These are phyloP conservation scores for Kryptolebias ocellatus DNA, from an alignment of 2,797 vertebrate species.

Conservation along the genomic window DNA sequence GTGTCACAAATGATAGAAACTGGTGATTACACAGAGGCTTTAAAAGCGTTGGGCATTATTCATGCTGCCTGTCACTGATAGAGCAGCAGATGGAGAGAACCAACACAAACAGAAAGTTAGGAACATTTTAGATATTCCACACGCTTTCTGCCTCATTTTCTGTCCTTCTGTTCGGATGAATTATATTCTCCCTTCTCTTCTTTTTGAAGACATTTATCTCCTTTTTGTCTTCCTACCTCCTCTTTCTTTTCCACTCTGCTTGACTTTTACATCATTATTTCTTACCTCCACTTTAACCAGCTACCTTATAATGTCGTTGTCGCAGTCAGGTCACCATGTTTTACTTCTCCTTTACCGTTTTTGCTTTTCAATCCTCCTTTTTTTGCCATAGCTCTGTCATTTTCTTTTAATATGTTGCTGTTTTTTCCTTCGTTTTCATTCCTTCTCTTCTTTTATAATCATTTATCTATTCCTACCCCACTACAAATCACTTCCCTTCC, in stretches of 20 bases:
- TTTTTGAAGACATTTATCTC: not conserved
- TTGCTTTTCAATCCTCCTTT: too few relatives aligned
- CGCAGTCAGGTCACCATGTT: not conserved
- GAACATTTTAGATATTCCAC: not conserved
- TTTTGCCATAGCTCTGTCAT: too few relatives aligned
- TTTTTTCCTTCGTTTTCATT: not conserved
- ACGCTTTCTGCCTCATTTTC: constrained; percentile 4
- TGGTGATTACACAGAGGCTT: constrained; percentile 41
- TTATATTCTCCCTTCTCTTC: not conserved
- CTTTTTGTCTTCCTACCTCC: not conserved
- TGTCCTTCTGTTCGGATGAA: not conserved
- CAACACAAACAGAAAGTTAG: constrained; percentile 51
- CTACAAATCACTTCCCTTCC: too few relatives aligned
- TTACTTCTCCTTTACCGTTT: not conserved
- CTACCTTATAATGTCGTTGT: too few relatives aligned
- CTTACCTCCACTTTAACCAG: not conserved
- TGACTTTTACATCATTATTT: not conserved
- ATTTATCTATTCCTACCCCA: too few relatives aligned
- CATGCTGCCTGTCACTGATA: constrained; percentile 26
- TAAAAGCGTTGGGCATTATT: constrained; percentile 46
- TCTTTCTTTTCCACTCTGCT: not conserved
- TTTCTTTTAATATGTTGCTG: not conserved
- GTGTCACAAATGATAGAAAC: constrained; percentile 60
- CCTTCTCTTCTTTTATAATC: too few relatives aligned
- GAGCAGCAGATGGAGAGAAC: constrained; percentile 11